Evolutionary conservation across 2,113 vertebrate genomes (phyloP).

Genomic region (Urocolius indicus): DNA sequence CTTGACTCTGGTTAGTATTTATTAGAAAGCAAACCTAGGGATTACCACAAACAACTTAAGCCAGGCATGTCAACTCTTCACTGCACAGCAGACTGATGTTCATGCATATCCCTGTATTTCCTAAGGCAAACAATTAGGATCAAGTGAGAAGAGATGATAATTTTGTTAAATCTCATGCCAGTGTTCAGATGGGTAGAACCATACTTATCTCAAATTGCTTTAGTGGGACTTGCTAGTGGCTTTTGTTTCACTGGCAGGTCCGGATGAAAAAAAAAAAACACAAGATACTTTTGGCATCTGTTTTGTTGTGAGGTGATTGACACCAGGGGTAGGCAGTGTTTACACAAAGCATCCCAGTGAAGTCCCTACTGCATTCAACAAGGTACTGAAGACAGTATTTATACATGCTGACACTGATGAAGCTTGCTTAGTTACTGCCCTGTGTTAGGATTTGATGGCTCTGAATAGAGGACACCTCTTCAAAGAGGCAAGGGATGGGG

Average conservation of each 20-base stretch:
- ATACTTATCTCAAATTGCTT: conserved; percentile 12
- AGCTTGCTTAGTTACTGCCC: neutral
- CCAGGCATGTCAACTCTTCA: conserved; percentile 7
- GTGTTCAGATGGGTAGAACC: conserved; percentile 37
- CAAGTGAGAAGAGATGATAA: conserved; percentile 48
- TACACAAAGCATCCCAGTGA: conserved; percentile 15
- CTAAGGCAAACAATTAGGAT: conserved; percentile 64
- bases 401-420: neutral
- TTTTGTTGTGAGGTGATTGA: conserved; percentile 44
- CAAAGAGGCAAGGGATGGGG: neutral
- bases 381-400: neutral
- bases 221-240: conserved; percentile 46
- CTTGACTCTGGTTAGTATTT: conserved; percentile 57
- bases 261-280: conserved; percentile 18
- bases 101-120: conserved; percentile 24
- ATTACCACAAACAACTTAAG: conserved; percentile 39
- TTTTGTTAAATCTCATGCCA: conserved; percentile 59
- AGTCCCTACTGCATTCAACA: conserved; percentile 1
- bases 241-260: conserved; percentile 37
- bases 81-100: neutral
- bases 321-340: neutral
- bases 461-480: neutral
- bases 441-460: neutral
- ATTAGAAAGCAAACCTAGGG: conserved; percentile 50
- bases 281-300: neutral